phyloP scores from a whole-genome alignment of 2,113 vertebrate species.

The Pholis gunnellus region DNA sequence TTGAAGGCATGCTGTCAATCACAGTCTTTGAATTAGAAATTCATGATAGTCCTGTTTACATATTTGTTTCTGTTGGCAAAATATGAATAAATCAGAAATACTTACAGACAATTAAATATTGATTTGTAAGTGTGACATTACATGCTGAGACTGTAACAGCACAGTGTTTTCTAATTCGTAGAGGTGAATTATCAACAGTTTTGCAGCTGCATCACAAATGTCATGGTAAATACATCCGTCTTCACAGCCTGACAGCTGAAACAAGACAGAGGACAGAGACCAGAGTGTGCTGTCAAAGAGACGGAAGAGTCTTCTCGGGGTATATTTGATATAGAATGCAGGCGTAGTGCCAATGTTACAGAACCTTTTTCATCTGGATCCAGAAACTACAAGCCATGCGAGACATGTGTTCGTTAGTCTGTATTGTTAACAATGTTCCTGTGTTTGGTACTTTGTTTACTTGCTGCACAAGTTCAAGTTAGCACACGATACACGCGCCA shows the following conservation, averaged over 20 bases:
- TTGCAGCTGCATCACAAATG: neutral
- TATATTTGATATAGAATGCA: neutral
- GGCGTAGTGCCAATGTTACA: neutral
- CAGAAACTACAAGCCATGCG: neutral
- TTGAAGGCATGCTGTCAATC: neutral
- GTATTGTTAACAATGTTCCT: neutral
- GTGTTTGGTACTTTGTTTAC: neutral
- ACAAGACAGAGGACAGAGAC: neutral
- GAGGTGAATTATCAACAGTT: neutral
- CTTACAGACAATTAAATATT: neutral
- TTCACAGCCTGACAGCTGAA: neutral
- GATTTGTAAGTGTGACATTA: neutral
- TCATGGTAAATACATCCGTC: too few relatives aligned
- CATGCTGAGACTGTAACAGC: neutral
- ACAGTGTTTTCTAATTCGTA: neutral
- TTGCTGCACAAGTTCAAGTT: neutral
- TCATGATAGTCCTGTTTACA: neutral
- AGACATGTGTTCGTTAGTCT: neutral
- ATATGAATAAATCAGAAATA: neutral
- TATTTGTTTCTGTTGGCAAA: neutral
- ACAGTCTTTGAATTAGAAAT: neutral
- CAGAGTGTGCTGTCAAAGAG: neutral
- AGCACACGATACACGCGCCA: neutral
- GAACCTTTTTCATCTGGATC: neutral
- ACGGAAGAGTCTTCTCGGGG: neutral